A percentile compares a stretch with the other conserved stretches of the same genome.
Conservation (phyloP, 64 coral and sea anemone genomes). For the Dendronephthya gigantea region DNA sequence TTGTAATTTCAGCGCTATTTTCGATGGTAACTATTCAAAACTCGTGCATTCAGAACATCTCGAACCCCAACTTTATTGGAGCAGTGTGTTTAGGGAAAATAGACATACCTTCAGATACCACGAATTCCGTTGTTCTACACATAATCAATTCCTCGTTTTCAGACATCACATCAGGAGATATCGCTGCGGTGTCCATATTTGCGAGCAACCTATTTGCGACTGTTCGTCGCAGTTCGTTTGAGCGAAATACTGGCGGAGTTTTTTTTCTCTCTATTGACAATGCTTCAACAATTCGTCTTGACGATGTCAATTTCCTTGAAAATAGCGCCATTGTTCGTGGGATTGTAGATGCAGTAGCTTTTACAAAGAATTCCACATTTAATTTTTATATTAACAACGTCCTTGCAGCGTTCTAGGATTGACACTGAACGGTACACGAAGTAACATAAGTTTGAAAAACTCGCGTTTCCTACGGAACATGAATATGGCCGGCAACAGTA, state of each 20-base stretch:
- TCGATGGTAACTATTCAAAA: neutral
- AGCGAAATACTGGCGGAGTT: neutral
- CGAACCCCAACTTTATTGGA: neutral
- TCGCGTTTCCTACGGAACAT: neutral
- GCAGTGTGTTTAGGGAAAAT: neutral
- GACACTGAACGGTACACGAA: neutral
- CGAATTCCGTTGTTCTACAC: neutral
- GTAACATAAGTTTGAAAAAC: neutral
- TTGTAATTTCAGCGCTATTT: neutral
- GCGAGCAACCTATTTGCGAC: neutral
- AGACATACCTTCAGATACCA: neutral
- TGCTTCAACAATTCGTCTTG: neutral
- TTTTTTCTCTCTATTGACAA: neutral
- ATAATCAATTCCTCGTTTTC: neutral
- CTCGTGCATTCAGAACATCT: neutral
- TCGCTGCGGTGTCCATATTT: too few species aligned
- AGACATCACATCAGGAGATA: neutral
- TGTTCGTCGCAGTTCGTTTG: neutral
- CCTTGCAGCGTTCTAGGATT: neutral
- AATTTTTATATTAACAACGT: neutral
- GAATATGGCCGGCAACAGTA: neutral
- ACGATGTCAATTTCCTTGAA: neutral
- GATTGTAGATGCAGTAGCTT: neutral
- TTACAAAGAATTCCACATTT: neutral
- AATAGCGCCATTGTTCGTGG: neutral